Evolutionary conservation across 2,113 vertebrate genomes (phyloP), one percentile per base, ranked within the genome.

Genomic region (Pollimyrus isidori): DNA sequence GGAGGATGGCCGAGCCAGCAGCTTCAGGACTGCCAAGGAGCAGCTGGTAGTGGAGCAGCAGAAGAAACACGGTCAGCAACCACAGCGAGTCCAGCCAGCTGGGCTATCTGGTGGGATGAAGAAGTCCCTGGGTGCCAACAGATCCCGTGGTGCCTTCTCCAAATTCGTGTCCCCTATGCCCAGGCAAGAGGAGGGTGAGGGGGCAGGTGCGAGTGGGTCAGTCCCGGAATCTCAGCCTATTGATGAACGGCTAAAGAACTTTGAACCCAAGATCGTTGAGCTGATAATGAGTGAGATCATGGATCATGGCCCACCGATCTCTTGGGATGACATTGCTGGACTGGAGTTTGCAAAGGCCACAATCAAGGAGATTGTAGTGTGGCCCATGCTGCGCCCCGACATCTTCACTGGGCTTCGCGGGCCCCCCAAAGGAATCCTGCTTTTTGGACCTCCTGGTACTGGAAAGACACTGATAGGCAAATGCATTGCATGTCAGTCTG

Each of bases 401-500:
- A 98, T 99, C 91, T 99, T 99, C 88, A 99, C 97, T 0, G 98
- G 98, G 0, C 93, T 99, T 11, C 96, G 98, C 1, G 98, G 98
- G 3, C 98, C 98, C n/a, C 98, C 98, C 0, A 99, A 98, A 93
- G 98, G 98, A 19, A 97, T 99, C 90, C 95, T 99, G 45, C 94
- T 99, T 52, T 99, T 99, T 56, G 98, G 98, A 0, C 98, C 98
- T 1, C 98, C 98, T 0, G 98, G 98, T 2, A 99, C 98, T 1
- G 98, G 98, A 30, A 99, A 99, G 93, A 99, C 98, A 10, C 96
- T 99, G 0, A 99, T 99, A 45, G 98, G 98, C 84, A 99, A 99
- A 92, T 99, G 98, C 92, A 99, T 99, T 0, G 98, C 98, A 0
- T 97, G 98, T 91, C 98, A 99, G 89, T 99, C 98, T 1, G 97